phyloP scores from a whole-genome alignment of 1,140 invertebrate genomes.

The Temnothorax longispinosus region DNA sequence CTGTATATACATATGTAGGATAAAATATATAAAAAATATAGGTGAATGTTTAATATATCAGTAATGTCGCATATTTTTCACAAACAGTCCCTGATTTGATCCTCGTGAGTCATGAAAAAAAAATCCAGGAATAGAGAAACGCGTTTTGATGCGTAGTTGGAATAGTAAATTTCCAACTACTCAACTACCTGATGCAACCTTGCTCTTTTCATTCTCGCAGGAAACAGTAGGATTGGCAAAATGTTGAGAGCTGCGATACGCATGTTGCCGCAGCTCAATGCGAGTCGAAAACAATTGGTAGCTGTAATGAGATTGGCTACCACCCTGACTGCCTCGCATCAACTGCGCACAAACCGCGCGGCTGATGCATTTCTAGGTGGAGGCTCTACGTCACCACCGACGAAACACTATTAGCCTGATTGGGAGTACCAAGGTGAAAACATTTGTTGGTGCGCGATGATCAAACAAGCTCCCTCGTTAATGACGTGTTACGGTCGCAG shows the following conservation, averaged over 20 bases:
- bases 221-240: constrained; percentile 60
- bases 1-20: too few species aligned
- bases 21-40: neutral
- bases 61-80: neutral
- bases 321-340: neutral
- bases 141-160: constrained; percentile 1
- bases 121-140: neutral
- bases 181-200: neutral
- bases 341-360: neutral
- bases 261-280: constrained; percentile 51
- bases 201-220: constrained; percentile 58
- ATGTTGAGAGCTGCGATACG: constrained; percentile 44
- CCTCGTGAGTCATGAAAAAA: neutral
- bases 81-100: neutral
- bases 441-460: constrained; percentile 28
- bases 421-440: constrained; percentile 47
- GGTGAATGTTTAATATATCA: neutral
- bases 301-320: constrained; percentile 68
- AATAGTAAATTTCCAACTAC: constrained; percentile 34
- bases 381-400: constrained; percentile 28
- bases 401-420: constrained; percentile 66
- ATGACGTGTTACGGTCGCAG: constrained; percentile 21
- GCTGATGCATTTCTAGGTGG: constrained; percentile 39
- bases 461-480: constrained; percentile 44
- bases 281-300: constrained; percentile 64